These are phyloP conservation scores for Turnix velox DNA, from an alignment of 2,113 vertebrate genomes.

Conservation along the genomic window DNA sequence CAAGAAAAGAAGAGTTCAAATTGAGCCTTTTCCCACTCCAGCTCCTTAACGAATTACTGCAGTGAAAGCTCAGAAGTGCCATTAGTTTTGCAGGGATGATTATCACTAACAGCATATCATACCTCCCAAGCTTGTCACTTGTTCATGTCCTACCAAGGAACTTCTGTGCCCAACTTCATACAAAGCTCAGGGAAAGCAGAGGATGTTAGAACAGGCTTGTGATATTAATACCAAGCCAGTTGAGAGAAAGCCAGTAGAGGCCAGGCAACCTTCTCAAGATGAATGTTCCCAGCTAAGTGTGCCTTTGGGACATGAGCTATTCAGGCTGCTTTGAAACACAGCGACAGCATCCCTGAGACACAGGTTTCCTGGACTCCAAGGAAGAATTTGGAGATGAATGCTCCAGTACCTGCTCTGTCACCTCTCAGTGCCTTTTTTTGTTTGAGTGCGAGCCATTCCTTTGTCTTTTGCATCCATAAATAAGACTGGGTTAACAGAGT, in stretches of 20 bases:
- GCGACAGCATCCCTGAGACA: neutral
- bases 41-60: neutral
- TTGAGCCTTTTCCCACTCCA: neutral
- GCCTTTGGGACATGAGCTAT: neutral
- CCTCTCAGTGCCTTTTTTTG: neutral
- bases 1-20: neutral
- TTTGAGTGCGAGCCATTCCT: neutral
- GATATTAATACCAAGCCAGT: neutral
- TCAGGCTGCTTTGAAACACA: neutral
- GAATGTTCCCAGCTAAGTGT: neutral
- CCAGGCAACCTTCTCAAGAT: neutral
- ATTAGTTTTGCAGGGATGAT: neutral
- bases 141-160: constrained; percentile 4
- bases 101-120: neutral
- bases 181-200: neutral
- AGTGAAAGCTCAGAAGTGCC: neutral
- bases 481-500: neutral
- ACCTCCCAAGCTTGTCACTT: neutral
- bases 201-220: neutral
- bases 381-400: neutral
- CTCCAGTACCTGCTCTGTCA: neutral
- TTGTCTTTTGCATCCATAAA: neutral
- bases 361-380: fast-evolving
- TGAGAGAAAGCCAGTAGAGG: neutral
- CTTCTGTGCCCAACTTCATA: neutral